Evolutionary conservation across 64 coral and sea anemone species (phyloP), one percentile per base, ranked within the genome.

Genomic region (Dendrophyllia cribrosa): DNA sequence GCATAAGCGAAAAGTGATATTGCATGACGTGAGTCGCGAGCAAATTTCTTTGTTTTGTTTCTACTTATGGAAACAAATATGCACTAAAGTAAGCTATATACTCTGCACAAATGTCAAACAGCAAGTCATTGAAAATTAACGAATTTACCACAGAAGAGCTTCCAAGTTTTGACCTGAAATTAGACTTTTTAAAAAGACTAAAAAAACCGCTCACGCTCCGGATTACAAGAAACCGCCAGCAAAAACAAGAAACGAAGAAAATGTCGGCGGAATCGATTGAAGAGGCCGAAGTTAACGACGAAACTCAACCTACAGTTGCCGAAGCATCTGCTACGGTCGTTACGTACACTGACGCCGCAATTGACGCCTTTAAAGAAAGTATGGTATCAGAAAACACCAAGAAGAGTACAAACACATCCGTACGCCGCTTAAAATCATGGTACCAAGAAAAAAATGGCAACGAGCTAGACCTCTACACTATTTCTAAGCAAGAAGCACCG

Each of bases 371-470:
- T 49, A 75, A 75, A 16, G 43, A 75, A 9, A 75, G 16, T 15
- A n/a, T 75, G 47, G 44, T 17, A 48, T 51, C 44, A 15, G 15
- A 51, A 75, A 43, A 75, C 72, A 75, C 43, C 17, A 47, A 75
- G 43, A 76, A 77, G 68, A 86, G 82, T 81, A 95, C 82, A 56
- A 83, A 58, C 25, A 74, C 55, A 34, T 82, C 81, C 11, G 83
- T 91, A n/a, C 77, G 59, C 67, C 43, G 79, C 19, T 59, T 89
- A 24, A 26, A 82, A 46, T 70, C 12, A 45, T 94, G 93, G 78
- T 70, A 52, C 14, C 23, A 85, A 46, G 69, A 63, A 94, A n/a
- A 67, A 86, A 63, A 93, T 20, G 58, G 64, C 34, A 76, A 88
- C 88, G 46, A 80, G 17, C 34, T 88, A 17, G 67, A 88, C 17